Conservation (phyloP, 2,797 vertebrate species). For the Smutsia temminckii region DNA sequence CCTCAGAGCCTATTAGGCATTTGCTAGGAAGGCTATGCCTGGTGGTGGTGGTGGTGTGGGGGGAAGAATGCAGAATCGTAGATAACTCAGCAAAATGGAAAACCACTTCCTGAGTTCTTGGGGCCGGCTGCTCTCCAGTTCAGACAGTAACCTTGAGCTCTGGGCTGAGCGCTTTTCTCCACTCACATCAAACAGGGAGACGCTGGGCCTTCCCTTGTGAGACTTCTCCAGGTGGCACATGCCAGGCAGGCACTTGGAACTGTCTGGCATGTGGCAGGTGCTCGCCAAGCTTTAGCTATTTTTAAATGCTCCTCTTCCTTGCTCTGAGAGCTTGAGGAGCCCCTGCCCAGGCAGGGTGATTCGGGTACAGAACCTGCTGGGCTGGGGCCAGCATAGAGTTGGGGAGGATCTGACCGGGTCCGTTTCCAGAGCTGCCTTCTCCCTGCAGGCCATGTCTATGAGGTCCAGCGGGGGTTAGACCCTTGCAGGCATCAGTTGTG, state of each 20-base stretch:
- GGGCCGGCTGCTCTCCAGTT: not conserved
- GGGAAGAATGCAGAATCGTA: conserved; percentile 33
- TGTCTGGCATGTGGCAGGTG: conserved; percentile 11
- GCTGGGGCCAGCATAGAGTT: not conserved
- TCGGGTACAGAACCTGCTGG: not conserved
- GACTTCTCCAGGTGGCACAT: not conserved
- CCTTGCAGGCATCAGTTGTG: not conserved
- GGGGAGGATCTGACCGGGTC: not conserved
- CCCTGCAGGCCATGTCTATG: not conserved
- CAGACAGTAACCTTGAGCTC: conserved; percentile 23
- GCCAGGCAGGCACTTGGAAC: conserved; percentile 22
- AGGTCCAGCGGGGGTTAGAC: not conserved
- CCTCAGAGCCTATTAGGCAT: not conserved
- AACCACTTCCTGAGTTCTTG: conserved; percentile 41
- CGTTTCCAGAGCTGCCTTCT: not conserved
- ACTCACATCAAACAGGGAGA: not conserved
- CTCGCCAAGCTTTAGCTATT: conserved; percentile 44
- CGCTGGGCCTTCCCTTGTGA: not conserved
- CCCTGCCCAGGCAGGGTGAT: not conserved
- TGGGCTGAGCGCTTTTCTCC: not conserved
- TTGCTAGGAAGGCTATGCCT: not conserved
- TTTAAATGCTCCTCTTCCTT: conserved; percentile 22
- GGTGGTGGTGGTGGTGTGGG: not conserved
- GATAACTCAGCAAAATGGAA: conserved; percentile 42
- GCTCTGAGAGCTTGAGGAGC: not conserved